A percentile compares a stretch with the other conserved stretches of the same genome.
phyloP scores from a whole-genome alignment of 2,113 vertebrate genomes.

The Hippocampus guttulatus region DNA sequence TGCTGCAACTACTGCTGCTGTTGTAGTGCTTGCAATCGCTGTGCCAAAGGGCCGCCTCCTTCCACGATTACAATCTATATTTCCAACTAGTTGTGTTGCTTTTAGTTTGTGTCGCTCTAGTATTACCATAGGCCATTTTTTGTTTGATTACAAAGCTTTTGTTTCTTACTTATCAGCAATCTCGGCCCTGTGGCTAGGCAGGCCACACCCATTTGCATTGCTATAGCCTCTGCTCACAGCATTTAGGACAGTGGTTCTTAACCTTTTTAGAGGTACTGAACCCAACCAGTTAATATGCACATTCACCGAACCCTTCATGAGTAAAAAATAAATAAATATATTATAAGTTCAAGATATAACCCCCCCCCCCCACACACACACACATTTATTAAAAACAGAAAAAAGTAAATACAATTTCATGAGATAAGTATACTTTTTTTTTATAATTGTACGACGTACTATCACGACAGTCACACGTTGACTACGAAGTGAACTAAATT shows the following conservation, averaged over 20 bases:
- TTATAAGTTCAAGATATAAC: too few species aligned
- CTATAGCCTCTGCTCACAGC: constrained; percentile 12
- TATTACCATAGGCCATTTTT: constrained; percentile 5
- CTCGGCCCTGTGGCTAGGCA: constrained; percentile 23
- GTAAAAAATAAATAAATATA: too few species aligned
- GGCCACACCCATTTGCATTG: constrained; percentile 32
- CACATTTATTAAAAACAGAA: too few species aligned
- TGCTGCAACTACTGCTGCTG: neutral
- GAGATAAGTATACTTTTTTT: too few species aligned
- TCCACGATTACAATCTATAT: neutral
- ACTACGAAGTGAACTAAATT: too few species aligned
- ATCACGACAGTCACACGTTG: too few species aligned
- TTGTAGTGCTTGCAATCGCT: constrained; percentile 21
- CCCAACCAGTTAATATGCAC: too few species aligned
- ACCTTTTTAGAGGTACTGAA: too few species aligned
- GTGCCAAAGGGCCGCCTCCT: constrained; percentile 21
- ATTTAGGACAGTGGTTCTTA: neutral
- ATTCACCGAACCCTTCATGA: too few species aligned
- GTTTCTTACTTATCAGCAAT: constrained; percentile 9
- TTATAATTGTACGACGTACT: too few species aligned
- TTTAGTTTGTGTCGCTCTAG: constrained; percentile 4
- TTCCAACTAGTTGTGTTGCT: neutral
- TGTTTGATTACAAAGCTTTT: neutral
- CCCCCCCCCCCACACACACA: too few species aligned
- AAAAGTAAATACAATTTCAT: too few species aligned